Evolutionary conservation across 64 coral and sea anemone species (phyloP).

Genomic region (Stylophora pistillata): DNA sequence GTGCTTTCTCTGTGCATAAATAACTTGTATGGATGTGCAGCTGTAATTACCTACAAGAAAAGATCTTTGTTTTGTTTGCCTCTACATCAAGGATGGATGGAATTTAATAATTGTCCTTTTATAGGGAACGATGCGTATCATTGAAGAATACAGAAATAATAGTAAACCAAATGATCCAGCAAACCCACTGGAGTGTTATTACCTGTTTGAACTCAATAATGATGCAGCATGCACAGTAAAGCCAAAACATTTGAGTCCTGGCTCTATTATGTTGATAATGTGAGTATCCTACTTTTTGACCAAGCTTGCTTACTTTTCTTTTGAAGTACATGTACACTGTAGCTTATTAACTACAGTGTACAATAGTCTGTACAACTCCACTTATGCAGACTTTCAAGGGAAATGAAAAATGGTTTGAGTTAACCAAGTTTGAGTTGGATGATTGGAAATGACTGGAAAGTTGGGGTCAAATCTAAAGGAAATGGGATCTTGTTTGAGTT

Average conservation of each 20-base stretch:
- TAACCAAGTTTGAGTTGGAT: no score
- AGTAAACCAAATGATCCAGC: not conserved
- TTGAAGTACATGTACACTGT: not conserved
- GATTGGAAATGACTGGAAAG: no score
- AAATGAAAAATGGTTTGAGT: no score
- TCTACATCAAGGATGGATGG: no score
- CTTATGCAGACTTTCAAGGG: no score
- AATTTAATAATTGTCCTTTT: not conserved
- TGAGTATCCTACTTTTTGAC: not conserved
- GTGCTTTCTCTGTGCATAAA: no score
- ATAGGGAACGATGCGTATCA: constrained; percentile 33
- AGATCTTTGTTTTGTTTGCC: no score
- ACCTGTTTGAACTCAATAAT: constrained; percentile 80
- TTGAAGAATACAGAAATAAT: constrained; percentile 52
- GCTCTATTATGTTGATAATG: constrained; percentile 77
- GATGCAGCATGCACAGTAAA: constrained; percentile 60
- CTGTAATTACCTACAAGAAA: no score
- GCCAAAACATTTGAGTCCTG: constrained; percentile 59
- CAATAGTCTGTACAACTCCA: not conserved
- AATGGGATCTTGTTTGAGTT: no score
- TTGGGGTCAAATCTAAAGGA: no score
- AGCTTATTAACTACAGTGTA: not conserved
- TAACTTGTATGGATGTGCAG: no score
- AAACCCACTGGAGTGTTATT: constrained; percentile 50
- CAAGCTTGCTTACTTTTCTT: not conserved